Evolutionary conservation across 2,113 vertebrate species (phyloP), one percentile per base, ranked within the genome.

Genomic region (Notarius lentiginosus): DNA sequence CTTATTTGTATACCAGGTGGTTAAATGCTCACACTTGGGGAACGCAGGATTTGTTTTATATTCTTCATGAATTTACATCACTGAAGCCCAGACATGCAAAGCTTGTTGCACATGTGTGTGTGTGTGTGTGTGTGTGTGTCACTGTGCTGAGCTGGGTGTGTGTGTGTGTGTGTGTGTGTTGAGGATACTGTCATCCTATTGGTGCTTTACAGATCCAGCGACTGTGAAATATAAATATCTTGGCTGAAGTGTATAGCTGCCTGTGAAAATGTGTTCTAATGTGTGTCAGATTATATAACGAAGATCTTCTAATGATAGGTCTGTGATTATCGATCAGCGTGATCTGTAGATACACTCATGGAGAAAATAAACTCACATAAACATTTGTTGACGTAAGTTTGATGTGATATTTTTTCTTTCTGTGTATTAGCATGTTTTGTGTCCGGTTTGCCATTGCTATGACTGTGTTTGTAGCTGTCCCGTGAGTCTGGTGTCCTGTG

Each of bases 1-100:
- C 47, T 34, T 11, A 66, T 83, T 83, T 83, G 82, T 17, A 68
- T 83, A 68, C 41, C 82, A 83, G 82, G 82, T 83, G 82, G 53
- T 61, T 85, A 76, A 41, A 77, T 41, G 55, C 56, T 60, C 56
- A 55, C 22, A 77, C 75, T 60, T 56, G 20, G 56, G 73, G 14
- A 77, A 83, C 81, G 47, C 63, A 83, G 30, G 17, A 83, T 83
- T 66, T 83, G 81, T 66, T 66, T 82, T 82, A 34, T 49, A 0
- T 1, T 41, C 41, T 41, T 41, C 41, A 41, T 41, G 6, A n/a
- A 82, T 66, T 82, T 66, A 66, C 61, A 66, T 68, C 24, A 6
- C 14, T 51, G 9, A 68, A 30, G n/a, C 53, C 49, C 3, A 17
- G 41, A 82, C 65, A 82, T 82, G 41, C 80, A 82, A 80, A 80